Percentiles rank a stretch among this genome's conserved stretches.
These are phyloP conservation scores for Heliangelus exortis DNA, from an alignment of 2,797 vertebrate genomes.

Conservation along the genomic window DNA sequence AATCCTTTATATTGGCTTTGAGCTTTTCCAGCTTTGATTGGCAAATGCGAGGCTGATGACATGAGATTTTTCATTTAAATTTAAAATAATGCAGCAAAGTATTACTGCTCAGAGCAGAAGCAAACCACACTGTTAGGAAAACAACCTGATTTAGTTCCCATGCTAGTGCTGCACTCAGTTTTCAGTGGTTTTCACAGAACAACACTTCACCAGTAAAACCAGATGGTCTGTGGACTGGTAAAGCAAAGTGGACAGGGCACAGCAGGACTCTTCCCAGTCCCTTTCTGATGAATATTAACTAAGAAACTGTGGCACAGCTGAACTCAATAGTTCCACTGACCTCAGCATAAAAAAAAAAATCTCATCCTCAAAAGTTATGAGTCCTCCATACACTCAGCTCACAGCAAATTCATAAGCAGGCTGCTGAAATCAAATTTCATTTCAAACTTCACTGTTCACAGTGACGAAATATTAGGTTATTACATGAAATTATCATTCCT, in stretches of 20 bases:
- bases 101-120: not conserved
- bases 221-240: not conserved
- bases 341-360: fast-evolving
- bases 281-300: not conserved
- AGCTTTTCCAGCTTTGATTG: not conserved
- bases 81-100: not conserved
- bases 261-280: not conserved
- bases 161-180: not conserved
- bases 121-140: not conserved
- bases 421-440: not conserved
- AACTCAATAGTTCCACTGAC: not conserved
- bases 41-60: not conserved
- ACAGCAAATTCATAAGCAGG: not conserved
- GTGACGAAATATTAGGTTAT: not conserved
- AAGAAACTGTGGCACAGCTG: not conserved
- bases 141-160: not conserved
- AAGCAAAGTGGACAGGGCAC: not conserved
- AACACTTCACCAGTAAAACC: not conserved
- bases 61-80: not conserved
- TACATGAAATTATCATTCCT: not conserved
- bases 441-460: not conserved
- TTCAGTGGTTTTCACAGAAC: not conserved
- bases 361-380: not conserved
- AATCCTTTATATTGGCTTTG: not conserved
- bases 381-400: not conserved